These are phyloP conservation scores for Coenonympha glycerion DNA, from an alignment of 2,888 invertebrate species.

Conservation along the genomic window DNA sequence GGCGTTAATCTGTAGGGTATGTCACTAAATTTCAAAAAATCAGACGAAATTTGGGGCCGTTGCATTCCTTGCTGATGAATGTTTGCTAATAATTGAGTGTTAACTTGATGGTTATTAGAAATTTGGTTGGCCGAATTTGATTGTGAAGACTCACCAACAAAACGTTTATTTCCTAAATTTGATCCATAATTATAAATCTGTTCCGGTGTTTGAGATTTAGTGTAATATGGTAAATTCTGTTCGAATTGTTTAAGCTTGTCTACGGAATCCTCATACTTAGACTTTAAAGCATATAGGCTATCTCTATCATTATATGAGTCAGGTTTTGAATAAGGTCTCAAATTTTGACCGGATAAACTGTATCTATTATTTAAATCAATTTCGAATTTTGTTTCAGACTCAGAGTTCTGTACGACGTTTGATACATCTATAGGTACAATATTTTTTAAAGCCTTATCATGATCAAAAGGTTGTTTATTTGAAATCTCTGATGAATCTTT, in stretches of 20 bases:
- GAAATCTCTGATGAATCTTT: conserved; percentile 48
- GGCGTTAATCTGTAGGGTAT: conserved; percentile 60
- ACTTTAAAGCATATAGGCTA: conserved; percentile 53
- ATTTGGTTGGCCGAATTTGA: conserved; percentile 42
- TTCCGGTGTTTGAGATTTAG: conserved; percentile 45
- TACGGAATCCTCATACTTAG: conserved; percentile 50
- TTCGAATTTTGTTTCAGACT: conserved; percentile 40
- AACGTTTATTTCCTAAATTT: conserved; percentile 38
- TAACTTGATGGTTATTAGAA: conserved; percentile 46
- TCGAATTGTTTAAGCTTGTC: conserved; percentile 49
- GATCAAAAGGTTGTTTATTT: conserved; percentile 61
- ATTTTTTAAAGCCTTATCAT: conserved; percentile 67
- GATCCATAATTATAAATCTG: conserved; percentile 39
- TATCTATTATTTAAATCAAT: conserved; percentile 42
- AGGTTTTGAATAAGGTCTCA: conserved; percentile 53
- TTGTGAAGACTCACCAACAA: conserved; percentile 41
- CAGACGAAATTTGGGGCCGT: conserved; percentile 43
- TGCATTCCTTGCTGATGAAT: conserved; percentile 43
- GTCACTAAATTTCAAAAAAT: conserved; percentile 61
- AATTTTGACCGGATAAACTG: conserved; percentile 40
- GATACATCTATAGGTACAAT: conserved; percentile 68
- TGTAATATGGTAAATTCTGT: conserved; percentile 40
- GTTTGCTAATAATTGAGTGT: conserved; percentile 42
- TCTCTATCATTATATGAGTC: conserved; percentile 67
- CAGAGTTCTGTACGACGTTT: conserved; percentile 58